phyloP scores from a whole-genome alignment of 1,140 invertebrate species.

The Tetramorium parvispinum region DNA sequence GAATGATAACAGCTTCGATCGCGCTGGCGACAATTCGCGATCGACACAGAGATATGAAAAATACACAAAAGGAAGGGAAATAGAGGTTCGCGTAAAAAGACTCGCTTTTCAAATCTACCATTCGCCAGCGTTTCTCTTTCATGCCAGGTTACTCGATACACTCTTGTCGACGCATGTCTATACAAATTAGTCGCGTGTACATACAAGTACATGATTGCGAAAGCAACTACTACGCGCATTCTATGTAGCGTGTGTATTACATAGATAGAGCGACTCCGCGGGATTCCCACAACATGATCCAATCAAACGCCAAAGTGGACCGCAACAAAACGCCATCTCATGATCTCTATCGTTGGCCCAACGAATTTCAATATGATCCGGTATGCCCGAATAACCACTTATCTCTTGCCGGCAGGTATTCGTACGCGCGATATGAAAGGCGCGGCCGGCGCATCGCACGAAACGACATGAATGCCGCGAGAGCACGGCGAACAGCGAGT shows the following conservation, averaged over 20 bases:
- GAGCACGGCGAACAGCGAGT: neutral
- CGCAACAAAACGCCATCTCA: slow-evolving; percentile 77
- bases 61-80: slow-evolving; percentile 23
- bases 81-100: slow-evolving; percentile 65
- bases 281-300: slow-evolving; percentile 75
- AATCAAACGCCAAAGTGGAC: slow-evolving; percentile 83
- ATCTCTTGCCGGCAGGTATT: slow-evolving; percentile 61
- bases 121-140: slow-evolving; percentile 57
- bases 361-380: slow-evolving; percentile 81
- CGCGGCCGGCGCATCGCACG: slow-evolving; percentile 53
- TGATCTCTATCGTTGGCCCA: slow-evolving; percentile 76
- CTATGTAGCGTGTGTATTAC: slow-evolving; percentile 40
- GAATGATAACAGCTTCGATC: slow-evolving; percentile 57
- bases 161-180: slow-evolving; percentile 9
- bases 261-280: slow-evolving; percentile 66
- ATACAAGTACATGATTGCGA: slow-evolving; percentile 25
- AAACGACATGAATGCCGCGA: slow-evolving; percentile 57
- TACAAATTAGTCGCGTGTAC: slow-evolving; percentile 34
- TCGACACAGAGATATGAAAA: slow-evolving; percentile 42
- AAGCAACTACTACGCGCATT: neutral
- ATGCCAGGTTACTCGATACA: slow-evolving; percentile 30
- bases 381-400: slow-evolving; percentile 77
- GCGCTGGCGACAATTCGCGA: slow-evolving; percentile 27
- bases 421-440: slow-evolving; percentile 67
- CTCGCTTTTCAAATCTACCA: slow-evolving; percentile 66